Evolutionary conservation across 1,140 invertebrate genomes (phyloP).

Genomic region (Leptoteleia sp.): DNA sequence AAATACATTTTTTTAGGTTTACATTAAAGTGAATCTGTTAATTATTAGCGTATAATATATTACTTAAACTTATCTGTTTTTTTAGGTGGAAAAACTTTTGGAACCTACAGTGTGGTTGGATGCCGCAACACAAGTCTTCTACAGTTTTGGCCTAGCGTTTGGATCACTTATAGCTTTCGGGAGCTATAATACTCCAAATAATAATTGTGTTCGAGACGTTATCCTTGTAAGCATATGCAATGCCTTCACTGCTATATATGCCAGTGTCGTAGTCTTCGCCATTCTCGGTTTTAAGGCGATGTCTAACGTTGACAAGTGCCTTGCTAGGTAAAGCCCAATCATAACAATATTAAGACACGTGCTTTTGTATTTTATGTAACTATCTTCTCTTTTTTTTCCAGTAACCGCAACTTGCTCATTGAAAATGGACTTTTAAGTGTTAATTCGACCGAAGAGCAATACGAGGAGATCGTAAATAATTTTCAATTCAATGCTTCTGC

Average conservation of each 20-base stretch:
- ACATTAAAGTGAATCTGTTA: no score
- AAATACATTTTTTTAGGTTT: no score
- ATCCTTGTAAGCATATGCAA: slow-evolving; percentile 94
- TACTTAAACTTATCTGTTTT: no score
- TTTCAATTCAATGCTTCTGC: slow-evolving; percentile 75
- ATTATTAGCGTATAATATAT: no score
- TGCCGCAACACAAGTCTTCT: slow-evolving; percentile 97
- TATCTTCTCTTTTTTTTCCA: slow-evolving; percentile 41
- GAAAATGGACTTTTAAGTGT: slow-evolving; percentile 79
- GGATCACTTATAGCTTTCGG: slow-evolving; percentile 95
- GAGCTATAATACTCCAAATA: slow-evolving; percentile 94
- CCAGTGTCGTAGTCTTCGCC: slow-evolving; percentile 94
- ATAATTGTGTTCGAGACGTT: slow-evolving; percentile 95
- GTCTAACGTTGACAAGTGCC: slow-evolving; percentile 89
- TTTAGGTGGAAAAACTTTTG: slow-evolving; percentile 88
- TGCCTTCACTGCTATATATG: slow-evolving; percentile 95
- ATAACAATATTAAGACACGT: not conserved
- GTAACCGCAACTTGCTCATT: slow-evolving; percentile 79
- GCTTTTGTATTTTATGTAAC: no score
- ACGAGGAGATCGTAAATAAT: slow-evolving; percentile 78
- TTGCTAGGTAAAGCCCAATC: slow-evolving; percentile 84
- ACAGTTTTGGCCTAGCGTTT: slow-evolving; percentile 95
- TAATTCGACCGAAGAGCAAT: slow-evolving; percentile 82
- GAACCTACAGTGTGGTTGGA: slow-evolving; percentile 95
- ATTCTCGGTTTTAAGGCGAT: slow-evolving; percentile 94